Conservation (phyloP, 2,113 vertebrate species). For the Paradisaea rubra region DNA sequence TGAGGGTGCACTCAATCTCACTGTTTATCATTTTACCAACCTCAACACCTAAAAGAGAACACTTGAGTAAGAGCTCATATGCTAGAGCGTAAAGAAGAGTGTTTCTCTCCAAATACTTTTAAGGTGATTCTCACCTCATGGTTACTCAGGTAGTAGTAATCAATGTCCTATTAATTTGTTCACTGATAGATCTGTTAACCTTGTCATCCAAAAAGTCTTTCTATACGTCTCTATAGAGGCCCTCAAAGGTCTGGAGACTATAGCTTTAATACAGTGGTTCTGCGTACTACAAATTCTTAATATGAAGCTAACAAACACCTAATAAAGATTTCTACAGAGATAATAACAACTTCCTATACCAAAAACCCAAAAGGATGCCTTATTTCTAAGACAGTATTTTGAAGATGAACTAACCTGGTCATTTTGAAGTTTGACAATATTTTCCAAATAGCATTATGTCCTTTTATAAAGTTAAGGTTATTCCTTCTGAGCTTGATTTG, state of each 20-base stretch:
- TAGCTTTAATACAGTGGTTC: background rate
- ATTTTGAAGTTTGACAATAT: background rate
- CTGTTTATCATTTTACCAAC: background rate
- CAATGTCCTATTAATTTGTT: background rate
- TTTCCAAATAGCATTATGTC: background rate
- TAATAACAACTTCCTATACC: background rate
- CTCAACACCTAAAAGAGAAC: background rate
- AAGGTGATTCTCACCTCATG: background rate
- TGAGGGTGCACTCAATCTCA: background rate
- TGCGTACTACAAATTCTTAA: background rate
- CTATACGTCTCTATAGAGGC: background rate
- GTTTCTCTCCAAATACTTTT: background rate
- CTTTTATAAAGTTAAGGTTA: background rate
- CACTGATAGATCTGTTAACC: background rate
- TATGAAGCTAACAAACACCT: background rate
- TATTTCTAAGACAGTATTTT: background rate
- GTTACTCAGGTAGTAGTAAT: background rate
- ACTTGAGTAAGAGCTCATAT: background rate
- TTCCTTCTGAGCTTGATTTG: background rate
- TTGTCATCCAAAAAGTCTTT: background rate
- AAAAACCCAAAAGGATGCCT: background rate
- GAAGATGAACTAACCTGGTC: background rate
- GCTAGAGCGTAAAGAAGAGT: background rate
- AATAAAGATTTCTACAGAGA: background rate
- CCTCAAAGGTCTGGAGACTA: background rate